phyloP scores from a whole-genome alignment of 2,888 invertebrate genomes.

The Drosophila lutescens region DNA sequence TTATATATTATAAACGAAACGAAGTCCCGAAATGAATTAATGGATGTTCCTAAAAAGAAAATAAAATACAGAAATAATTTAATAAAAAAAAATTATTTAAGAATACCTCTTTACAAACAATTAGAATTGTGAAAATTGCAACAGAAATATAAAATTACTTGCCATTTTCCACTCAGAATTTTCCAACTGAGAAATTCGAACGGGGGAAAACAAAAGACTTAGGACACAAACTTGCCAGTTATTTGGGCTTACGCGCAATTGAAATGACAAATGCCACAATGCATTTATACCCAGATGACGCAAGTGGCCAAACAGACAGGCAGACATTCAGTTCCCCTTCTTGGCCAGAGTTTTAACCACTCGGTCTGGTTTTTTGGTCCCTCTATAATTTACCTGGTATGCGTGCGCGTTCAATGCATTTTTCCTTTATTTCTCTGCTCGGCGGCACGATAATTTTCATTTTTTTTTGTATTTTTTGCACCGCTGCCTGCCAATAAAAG shows the following conservation, averaged over 20 bases:
- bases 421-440: constrained; percentile 42
- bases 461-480: constrained; percentile 24
- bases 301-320: constrained; percentile 17
- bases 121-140: no score
- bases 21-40: not conserved
- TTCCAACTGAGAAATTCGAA: not conserved
- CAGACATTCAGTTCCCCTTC: constrained; percentile 2
- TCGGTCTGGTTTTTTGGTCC: constrained; percentile 22
- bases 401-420: constrained; percentile 54
- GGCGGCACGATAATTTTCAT: constrained; percentile 43
- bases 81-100: no score
- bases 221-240: constrained; percentile 13
- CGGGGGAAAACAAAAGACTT: constrained; percentile 6
- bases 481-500: constrained; percentile 42
- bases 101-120: no score
- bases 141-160: not conserved
- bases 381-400: constrained; percentile 44
- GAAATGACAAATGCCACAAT: constrained; percentile 41
- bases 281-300: constrained; percentile 16
- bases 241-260: constrained; percentile 15
- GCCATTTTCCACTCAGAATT: not conserved
- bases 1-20: no score
- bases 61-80: no score
- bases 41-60: not conserved
- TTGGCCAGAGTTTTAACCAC: not conserved